A percentile compares a stretch with the other conserved stretches of the same genome.
Evolutionary conservation across 2,797 vertebrate genomes (phyloP).

Genomic region (Epinephelus malabaricus): DNA sequence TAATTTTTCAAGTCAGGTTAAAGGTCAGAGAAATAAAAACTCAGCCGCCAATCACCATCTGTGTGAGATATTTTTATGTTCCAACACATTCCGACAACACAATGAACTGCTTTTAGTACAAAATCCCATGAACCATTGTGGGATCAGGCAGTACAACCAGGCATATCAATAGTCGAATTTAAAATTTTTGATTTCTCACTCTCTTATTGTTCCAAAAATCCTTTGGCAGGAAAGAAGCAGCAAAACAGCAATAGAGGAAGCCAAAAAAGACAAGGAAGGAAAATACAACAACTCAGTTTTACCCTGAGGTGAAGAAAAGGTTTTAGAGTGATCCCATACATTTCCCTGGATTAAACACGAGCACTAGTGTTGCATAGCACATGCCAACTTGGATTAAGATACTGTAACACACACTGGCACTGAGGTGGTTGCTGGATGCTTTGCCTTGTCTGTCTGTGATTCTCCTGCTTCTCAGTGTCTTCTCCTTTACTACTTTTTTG

Average conservation of each 20-base stretch:
- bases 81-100: slow-evolving; percentile 8
- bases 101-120: slow-evolving; percentile 13
- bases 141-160: slow-evolving; percentile 10
- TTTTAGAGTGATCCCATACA: slow-evolving; percentile 20
- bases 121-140: slow-evolving; percentile 3
- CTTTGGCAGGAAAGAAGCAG: slow-evolving; percentile 29
- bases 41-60: slow-evolving; percentile 8
- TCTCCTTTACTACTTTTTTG: background rate
- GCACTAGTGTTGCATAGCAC: background rate
- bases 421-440: slow-evolving; percentile 15
- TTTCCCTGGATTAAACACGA: slow-evolving; percentile 36
- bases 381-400: slow-evolving; percentile 30
- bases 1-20: background rate
- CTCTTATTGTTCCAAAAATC: slow-evolving; percentile 20
- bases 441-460: background rate
- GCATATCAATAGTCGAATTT: background rate
- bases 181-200: slow-evolving; percentile 2
- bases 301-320: slow-evolving; percentile 20
- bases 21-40: slow-evolving; percentile 22
- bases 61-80: background rate
- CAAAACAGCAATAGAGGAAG: background rate
- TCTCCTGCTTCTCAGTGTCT: background rate
- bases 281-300: slow-evolving; percentile 1
- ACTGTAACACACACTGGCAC: slow-evolving; percentile 15
- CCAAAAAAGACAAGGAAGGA: slow-evolving; percentile 8